phyloP scores from a whole-genome alignment of 2,113 vertebrate species.

The Gavia stellata region DNA sequence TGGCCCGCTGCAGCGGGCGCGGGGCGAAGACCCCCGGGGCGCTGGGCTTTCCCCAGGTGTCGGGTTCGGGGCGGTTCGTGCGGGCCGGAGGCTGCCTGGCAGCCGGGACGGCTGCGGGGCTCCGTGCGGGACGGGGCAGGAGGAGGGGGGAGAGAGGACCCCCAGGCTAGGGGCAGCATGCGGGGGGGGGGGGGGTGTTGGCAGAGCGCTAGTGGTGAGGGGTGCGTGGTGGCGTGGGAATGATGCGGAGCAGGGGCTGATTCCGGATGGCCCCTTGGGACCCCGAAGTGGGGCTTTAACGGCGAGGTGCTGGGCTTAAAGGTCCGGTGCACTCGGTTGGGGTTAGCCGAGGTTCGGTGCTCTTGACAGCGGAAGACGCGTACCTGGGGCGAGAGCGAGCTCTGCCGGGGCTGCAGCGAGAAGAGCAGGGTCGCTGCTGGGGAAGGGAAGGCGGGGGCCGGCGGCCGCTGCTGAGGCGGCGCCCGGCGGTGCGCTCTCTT shows the following conservation, averaged over 20 bases:
- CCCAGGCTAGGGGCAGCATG: not conserved
- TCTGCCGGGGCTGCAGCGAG: not conserved
- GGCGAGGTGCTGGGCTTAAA: not conserved
- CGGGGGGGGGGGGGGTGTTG: fast-evolving
- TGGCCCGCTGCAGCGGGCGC: not conserved
- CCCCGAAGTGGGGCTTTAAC: not conserved
- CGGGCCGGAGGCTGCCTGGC: not conserved
- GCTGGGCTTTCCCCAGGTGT: not conserved
- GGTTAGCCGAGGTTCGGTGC: not conserved
- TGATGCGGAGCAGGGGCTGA: not conserved
- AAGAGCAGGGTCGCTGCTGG: not conserved
- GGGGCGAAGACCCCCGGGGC: not conserved
- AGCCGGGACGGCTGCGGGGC: not conserved
- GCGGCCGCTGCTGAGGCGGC: not conserved
- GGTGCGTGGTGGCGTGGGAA: no score
- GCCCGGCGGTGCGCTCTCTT: not conserved
- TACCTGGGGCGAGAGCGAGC: not conserved
- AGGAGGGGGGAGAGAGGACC: not conserved
- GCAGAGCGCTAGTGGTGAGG: not conserved
- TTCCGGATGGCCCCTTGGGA: not conserved
- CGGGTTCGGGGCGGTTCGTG: not conserved
- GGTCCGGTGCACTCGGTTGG: fast-evolving
- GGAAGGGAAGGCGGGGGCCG: not conserved
- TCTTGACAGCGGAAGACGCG: fast-evolving
- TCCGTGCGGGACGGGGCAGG: not conserved